Conservation (phyloP, 2,113 vertebrate species). For the Phoenicopterus ruber region DNA sequence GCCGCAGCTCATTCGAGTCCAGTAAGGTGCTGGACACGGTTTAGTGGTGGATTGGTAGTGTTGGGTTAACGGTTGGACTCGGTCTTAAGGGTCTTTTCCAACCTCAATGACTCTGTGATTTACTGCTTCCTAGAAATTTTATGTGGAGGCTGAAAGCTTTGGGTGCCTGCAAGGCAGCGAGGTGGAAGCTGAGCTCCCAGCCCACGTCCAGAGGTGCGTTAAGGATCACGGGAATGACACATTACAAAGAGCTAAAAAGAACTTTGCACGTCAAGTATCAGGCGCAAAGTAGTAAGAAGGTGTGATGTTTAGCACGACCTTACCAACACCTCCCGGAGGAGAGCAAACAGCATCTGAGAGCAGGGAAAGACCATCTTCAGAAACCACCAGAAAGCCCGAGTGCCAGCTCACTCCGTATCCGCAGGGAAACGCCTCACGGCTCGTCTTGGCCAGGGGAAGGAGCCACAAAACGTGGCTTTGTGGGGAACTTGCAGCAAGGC, state of each 20-base stretch:
- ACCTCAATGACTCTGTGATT: not conserved
- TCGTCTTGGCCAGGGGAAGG: not conserved
- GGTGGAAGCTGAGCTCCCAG: not conserved
- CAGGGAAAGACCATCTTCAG: not conserved
- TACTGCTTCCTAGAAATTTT: not conserved
- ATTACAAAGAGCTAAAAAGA: not conserved
- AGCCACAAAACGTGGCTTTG: not conserved
- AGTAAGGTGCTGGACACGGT: too few species aligned
- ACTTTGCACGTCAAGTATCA: not conserved
- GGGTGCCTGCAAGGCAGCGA: not conserved
- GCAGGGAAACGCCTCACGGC: accelerated
- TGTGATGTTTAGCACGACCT: not conserved
- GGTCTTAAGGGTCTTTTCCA: too few species aligned
- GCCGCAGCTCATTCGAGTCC: not conserved
- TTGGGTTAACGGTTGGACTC: too few species aligned
- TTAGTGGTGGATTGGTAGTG: too few species aligned
- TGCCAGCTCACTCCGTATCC: not conserved
- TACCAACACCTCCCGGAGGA: not conserved
- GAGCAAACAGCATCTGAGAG: not conserved
- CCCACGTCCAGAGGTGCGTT: accelerated
- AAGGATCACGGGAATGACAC: not conserved
- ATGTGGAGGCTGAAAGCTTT: not conserved
- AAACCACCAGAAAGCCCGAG: not conserved
- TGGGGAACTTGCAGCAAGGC: not conserved
- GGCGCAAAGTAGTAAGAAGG: not conserved